Percentiles rank a stretch among this genome's conserved stretches.
phyloP scores from a whole-genome alignment of 2,888 invertebrate genomes.

The Protula sp. region DNA sequence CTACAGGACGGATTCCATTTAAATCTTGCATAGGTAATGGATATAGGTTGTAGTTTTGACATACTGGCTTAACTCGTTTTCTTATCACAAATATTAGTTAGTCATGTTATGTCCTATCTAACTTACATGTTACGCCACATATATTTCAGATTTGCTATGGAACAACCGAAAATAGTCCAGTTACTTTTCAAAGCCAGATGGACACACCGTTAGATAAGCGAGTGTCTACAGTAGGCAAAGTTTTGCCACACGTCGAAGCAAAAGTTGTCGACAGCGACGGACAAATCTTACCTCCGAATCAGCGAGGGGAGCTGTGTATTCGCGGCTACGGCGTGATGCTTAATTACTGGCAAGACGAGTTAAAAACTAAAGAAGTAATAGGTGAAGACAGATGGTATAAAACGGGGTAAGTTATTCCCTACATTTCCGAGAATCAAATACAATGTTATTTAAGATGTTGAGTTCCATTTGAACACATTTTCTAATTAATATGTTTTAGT shows the following conservation, averaged over 20 bases:
- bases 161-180: conserved; percentile 62
- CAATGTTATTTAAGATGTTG: too few species aligned
- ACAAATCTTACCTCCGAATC: conserved; percentile 65
- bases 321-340: conserved; percentile 75
- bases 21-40: too few species aligned
- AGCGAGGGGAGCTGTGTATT: conserved; percentile 69
- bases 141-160: conserved; percentile 58
- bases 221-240: conserved; percentile 58
- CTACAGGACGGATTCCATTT: too few species aligned
- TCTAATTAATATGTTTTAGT: too few species aligned
- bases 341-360: conserved; percentile 74
- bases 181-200: conserved; percentile 57
- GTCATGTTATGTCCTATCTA: too few species aligned
- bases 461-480: too few species aligned
- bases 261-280: conserved; percentile 62
- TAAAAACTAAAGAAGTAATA: conserved; percentile 67
- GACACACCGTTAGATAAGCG: conserved; percentile 56
- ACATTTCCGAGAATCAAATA: too few species aligned
- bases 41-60: too few species aligned
- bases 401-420: conserved; percentile 66
- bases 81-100: too few species aligned
- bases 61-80: too few species aligned
- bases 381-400: conserved; percentile 70
- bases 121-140: too few species aligned
- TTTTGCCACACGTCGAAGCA: conserved; percentile 58